Evolutionary conservation across 2,797 vertebrate genomes (phyloP).

Genomic region (Rhabdophis nuchalis): DNA sequence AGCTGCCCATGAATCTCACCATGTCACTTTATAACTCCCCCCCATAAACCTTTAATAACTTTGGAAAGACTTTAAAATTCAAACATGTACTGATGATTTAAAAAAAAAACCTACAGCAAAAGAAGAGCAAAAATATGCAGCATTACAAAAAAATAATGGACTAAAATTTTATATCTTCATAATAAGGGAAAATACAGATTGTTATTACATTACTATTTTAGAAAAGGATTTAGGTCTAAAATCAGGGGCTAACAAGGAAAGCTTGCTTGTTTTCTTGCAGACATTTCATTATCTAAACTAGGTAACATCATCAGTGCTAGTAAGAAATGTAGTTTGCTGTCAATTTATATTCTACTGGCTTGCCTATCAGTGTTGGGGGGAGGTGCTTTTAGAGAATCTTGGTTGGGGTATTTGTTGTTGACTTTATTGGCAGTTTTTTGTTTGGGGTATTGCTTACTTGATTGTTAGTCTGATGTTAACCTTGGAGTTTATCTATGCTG

Average conservation of each 20-base stretch:
- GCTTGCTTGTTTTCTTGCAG: background rate
- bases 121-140: background rate
- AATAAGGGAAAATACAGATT: background rate
- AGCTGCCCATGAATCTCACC: background rate
- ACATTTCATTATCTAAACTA: background rate
- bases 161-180: background rate
- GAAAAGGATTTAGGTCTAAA: background rate
- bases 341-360: background rate
- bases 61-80: background rate
- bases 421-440: background rate
- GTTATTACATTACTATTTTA: background rate
- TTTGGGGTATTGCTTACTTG: background rate
- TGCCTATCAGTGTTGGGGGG: background rate
- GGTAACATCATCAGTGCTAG: background rate
- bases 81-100: background rate
- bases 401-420: background rate
- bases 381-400: background rate
- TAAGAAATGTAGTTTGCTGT: background rate
- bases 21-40: background rate
- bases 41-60: background rate
- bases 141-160: background rate
- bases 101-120: background rate
- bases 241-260: background rate
- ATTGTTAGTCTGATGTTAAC: too few species aligned
- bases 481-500: background rate